These are phyloP conservation scores for Babylonia areolata DNA, from an alignment of 1,140 invertebrate species.

Conservation along the genomic window DNA sequence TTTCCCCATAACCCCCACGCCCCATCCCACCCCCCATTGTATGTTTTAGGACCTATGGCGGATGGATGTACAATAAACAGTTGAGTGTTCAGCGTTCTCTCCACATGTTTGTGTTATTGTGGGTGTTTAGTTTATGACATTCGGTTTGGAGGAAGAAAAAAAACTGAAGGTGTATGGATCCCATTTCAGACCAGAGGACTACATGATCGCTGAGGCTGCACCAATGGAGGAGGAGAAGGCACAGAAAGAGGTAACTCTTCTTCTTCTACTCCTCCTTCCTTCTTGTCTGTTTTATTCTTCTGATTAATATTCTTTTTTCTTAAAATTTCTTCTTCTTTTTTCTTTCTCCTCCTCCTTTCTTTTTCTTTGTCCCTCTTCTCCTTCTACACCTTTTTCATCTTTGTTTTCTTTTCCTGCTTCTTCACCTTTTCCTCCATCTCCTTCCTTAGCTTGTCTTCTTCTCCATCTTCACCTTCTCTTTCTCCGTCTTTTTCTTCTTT, in stretches of 20 bases:
- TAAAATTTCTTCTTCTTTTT: neutral
- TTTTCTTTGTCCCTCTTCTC: neutral
- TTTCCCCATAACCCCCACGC: no score
- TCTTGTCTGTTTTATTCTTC: neutral
- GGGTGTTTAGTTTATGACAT: no score
- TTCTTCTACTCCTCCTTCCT: neutral
- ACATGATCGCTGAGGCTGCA: constrained; percentile 85
- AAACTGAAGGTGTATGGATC: neutral
- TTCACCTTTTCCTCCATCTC: neutral
- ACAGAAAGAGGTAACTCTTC: constrained; percentile 15
- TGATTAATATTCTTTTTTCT: neutral
- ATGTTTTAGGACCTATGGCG: no score
- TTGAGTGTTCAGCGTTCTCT: no score
- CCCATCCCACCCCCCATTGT: no score
- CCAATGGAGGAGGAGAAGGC: constrained; percentile 81
- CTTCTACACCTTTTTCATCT: neutral
- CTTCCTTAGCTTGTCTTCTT: neutral
- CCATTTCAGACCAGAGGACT: constrained; percentile 86
- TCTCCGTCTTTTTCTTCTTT: neutral
- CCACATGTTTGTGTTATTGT: no score
- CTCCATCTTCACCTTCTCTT: neutral
- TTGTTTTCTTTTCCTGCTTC: neutral
- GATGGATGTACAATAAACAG: no score
- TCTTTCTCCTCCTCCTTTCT: neutral
- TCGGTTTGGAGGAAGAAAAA: no score